Conservation (phyloP, 2,113 vertebrate genomes). For the Rhea americana region DNA sequence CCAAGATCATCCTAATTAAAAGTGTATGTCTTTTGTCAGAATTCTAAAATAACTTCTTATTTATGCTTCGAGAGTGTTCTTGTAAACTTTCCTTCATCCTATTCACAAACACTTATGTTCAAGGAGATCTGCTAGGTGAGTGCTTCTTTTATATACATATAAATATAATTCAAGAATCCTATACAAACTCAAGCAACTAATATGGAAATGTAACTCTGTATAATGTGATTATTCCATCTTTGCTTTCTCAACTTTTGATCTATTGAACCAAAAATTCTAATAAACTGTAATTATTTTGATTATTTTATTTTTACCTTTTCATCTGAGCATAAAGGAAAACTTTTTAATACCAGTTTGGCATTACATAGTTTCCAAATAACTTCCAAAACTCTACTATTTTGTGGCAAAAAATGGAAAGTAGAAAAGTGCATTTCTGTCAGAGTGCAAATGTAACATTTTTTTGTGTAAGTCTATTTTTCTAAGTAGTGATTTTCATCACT, state of each 20-base stretch:
- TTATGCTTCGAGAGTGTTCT: not conserved
- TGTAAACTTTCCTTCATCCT: not conserved
- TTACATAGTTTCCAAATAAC: not conserved
- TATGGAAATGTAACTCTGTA: not conserved
- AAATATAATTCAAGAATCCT: not conserved
- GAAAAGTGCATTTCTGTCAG: not conserved
- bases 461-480: fast-evolving
- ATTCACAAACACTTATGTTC: not conserved
- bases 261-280: not conserved
- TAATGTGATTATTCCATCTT: not conserved
- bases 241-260: not conserved
- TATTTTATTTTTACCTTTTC: not conserved
- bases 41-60: not conserved
- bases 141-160: not conserved
- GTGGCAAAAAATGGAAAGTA: not conserved
- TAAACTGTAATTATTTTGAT: not conserved
- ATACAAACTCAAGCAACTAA: not conserved
- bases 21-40: not conserved
- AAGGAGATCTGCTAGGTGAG: not conserved
- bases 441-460: not conserved
- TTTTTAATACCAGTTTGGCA: not conserved
- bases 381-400: not conserved
- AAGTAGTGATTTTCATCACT: not conserved
- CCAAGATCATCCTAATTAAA: not conserved
- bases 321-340: not conserved